Base-by-base conservation (phyloP, 2,113 vertebrate species). In the Himantopus leucocephalus region DNA sequence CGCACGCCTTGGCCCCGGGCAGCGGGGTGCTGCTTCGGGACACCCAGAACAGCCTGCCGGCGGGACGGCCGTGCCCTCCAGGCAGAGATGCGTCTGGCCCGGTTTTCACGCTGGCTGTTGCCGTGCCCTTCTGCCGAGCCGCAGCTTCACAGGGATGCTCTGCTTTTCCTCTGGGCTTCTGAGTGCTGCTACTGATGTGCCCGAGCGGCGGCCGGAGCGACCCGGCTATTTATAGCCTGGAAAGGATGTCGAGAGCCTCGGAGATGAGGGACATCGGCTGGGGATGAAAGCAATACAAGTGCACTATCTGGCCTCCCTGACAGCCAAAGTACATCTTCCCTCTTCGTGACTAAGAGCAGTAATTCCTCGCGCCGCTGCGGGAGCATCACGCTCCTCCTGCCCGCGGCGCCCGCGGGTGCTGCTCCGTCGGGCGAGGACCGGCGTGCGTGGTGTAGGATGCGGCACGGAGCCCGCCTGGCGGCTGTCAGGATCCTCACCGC, bases 351-450 rank as follows among this genome's bases (percentile, higher is more conserved):
- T 0, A 9, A 6, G 50, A 29, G 81, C 81, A 24, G 85, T 14
- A 34, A 22, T 8, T 34, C 34, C 74, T 12, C 0, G 2, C 0
- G 10, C 48, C 0, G 14, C 72, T 5, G 47, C 4, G 0, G 83
- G 26, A 53, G 72, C 83, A 5, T 34, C 72, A 0, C 9, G 5
- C 45, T 2, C 80, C 6, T 68, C 47, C 47, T 1, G 16, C 30
- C 45, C 5, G 3, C 3, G 5, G 85, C 27, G 8, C 72, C 60
- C 7, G 22, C 22, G 23, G 48, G 48, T 50, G 48, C 48, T 50
- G 48, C 22, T 24, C 48, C 48, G 48, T 23, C 1, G 1, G 59
- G 72, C 1, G 8, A 73, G 70, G 68, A 19, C 13, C 3, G 76
- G 58, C 30, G 58, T 29, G 13, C 50, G 3, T 4, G 63, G 58